Conservation (phyloP, 2,888 invertebrate genomes). For the Pristionchus maxplancki region DNA sequence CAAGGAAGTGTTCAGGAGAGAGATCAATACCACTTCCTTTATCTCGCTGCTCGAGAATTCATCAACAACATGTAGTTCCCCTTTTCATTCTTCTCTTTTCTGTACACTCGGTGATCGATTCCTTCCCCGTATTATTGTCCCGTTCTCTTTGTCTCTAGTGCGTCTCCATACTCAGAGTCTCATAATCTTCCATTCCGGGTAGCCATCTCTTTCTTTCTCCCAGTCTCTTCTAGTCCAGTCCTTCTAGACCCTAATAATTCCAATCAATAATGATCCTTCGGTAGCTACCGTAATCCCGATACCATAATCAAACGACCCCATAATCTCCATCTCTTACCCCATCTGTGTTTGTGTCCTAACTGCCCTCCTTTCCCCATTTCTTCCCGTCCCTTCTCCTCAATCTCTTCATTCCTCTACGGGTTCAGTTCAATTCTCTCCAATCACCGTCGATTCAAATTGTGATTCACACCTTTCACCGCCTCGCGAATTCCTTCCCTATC, state of each 20-base stretch:
- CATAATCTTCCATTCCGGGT: conserved; percentile 37
- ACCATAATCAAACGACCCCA: conserved; percentile 24
- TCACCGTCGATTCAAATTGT: conserved; percentile 23
- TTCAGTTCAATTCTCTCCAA: conserved; percentile 11
- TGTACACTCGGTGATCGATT: conserved; percentile 27
- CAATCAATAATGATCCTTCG: conserved; percentile 12
- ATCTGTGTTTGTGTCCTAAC: conserved; percentile 34
- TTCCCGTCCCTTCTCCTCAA: neutral
- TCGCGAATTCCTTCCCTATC: neutral
- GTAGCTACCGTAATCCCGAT: conserved; percentile 44
- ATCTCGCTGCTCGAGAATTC: conserved; percentile 97
- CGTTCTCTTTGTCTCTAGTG: conserved; percentile 33
- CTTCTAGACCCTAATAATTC: conserved; percentile 21
- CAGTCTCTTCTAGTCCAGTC: conserved; percentile 32
- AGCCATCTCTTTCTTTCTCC: conserved; percentile 2
- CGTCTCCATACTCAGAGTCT: conserved; percentile 32
- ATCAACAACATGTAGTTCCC: conserved; percentile 79
- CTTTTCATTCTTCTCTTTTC: neutral
- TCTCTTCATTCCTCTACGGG: conserved; percentile 28
- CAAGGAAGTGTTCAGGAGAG: conserved; percentile 99
- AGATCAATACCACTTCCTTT: conserved; percentile 99
- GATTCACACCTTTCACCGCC: conserved; percentile 10
- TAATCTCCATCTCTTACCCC: conserved; percentile 15
- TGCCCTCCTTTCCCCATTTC: conserved; percentile 35
- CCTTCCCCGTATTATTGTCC: conserved; percentile 6